phyloP scores from a whole-genome alignment of 2,113 vertebrate species.

The Seriola dumerili region DNA sequence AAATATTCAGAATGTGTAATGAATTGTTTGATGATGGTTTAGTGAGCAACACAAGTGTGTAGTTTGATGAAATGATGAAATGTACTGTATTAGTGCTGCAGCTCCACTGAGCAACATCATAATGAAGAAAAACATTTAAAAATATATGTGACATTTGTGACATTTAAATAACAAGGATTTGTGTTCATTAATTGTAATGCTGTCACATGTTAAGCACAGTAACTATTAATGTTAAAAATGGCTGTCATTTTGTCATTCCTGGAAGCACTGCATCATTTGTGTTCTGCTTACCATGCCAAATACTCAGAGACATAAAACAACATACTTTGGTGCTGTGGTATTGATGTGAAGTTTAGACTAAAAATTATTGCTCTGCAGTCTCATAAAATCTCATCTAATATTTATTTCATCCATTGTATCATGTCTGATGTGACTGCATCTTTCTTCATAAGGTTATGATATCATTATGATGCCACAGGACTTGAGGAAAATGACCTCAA shows the following conservation, averaged over 20 bases:
- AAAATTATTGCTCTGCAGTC: neutral
- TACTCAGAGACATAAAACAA: neutral
- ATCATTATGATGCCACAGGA: neutral
- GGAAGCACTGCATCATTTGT: neutral
- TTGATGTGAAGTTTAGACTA: slow-evolving; percentile 1
- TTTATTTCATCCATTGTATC: slow-evolving; percentile 4
- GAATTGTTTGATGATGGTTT: neutral
- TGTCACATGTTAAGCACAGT: neutral
- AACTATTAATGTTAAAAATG: neutral
- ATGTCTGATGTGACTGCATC: neutral
- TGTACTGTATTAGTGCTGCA: neutral
- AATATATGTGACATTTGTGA: neutral
- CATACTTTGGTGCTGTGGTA: too few species aligned
- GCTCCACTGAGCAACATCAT: neutral
- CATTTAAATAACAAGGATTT: too few species aligned
- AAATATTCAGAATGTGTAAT: neutral
- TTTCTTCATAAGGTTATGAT: neutral
- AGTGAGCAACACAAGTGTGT: slow-evolving; percentile 1
- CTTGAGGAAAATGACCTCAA: neutral
- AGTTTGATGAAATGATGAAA: slow-evolving; percentile 9
- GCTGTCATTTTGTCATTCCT: neutral
- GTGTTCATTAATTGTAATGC: neutral
- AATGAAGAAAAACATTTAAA: neutral
- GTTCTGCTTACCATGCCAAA: neutral
- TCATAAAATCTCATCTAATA: slow-evolving; percentile 13